A percentile compares a stretch with the other conserved stretches of the same genome.
phyloP scores from a whole-genome alignment of 2,113 vertebrate genomes.

The Tyto alba region DNA sequence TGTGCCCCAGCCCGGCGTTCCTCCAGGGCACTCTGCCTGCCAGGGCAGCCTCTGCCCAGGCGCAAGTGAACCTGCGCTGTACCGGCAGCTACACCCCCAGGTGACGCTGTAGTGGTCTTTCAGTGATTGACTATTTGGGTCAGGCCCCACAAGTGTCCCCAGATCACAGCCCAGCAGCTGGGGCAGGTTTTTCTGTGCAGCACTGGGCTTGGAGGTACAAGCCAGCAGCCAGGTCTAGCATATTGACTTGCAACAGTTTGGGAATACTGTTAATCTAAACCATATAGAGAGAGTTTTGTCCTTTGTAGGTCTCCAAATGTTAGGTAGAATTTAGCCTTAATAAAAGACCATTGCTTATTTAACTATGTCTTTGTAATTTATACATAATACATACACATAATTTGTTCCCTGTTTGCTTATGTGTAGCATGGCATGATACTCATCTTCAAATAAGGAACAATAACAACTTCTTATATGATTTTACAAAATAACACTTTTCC shows the following conservation, averaged over 20 bases:
- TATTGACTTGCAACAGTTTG: neutral
- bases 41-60: neutral
- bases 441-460: neutral
- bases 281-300: neutral
- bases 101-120: neutral
- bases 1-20: neutral
- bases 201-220: neutral
- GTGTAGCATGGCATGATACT: neutral
- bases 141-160: neutral
- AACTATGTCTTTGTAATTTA: neutral
- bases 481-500: neutral
- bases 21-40: neutral
- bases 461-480: neutral
- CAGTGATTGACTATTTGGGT: neutral
- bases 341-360: neutral
- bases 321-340: neutral
- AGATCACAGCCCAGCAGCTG: neutral
- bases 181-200: neutral
- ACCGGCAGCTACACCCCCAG: neutral
- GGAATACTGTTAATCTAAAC: neutral
- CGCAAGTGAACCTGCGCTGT: accelerated
- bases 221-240: neutral
- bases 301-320: neutral
- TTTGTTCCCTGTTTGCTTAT: neutral
- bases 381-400: accelerated